phyloP scores from a whole-genome alignment of 2,888 invertebrate species.

The Metopia argyrocephala region DNA sequence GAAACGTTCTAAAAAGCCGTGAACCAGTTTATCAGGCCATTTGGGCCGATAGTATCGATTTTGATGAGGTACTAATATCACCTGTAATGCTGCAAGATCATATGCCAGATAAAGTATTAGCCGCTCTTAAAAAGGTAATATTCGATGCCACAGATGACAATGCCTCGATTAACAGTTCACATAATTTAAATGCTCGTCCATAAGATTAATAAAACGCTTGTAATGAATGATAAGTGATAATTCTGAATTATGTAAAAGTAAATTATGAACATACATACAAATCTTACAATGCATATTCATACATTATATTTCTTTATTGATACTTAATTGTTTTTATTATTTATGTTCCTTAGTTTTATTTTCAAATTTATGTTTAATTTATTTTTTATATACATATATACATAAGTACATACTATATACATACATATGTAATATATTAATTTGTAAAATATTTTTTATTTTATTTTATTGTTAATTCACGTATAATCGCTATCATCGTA shows the following conservation, averaged over 20 bases:
- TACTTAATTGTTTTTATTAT: slow-evolving; percentile 45
- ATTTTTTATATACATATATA: slow-evolving; percentile 26
- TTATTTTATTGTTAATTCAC: slow-evolving; percentile 39
- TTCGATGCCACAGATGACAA: slow-evolving; percentile 71
- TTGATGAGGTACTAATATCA: slow-evolving; percentile 92
- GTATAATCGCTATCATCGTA: slow-evolving; percentile 33
- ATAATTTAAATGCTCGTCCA: slow-evolving; percentile 41
- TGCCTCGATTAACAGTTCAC: slow-evolving; percentile 70
- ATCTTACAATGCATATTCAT: slow-evolving; percentile 12
- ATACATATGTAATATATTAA: too few relatives aligned
- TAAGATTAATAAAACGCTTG: slow-evolving; percentile 12
- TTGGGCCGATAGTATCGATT: slow-evolving; percentile 90
- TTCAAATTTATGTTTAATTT: slow-evolving; percentile 27
- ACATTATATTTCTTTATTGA: neutral
- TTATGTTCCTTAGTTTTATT: slow-evolving; percentile 31
- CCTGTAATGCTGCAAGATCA: slow-evolving; percentile 95
- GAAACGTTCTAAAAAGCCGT: slow-evolving; percentile 84
- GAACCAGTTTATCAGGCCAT: slow-evolving; percentile 92
- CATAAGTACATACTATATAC: too few relatives aligned
- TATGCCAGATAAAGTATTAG: slow-evolving; percentile 92
- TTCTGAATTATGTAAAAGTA: slow-evolving; percentile 1
- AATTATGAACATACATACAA: neutral
- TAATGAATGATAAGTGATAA: neutral
- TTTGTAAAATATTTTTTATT: slow-evolving; percentile 22
- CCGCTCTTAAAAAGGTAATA: slow-evolving; percentile 90